Base-by-base conservation (phyloP, 2,113 vertebrate genomes). In the Hemibagrus wyckioides region DNA sequence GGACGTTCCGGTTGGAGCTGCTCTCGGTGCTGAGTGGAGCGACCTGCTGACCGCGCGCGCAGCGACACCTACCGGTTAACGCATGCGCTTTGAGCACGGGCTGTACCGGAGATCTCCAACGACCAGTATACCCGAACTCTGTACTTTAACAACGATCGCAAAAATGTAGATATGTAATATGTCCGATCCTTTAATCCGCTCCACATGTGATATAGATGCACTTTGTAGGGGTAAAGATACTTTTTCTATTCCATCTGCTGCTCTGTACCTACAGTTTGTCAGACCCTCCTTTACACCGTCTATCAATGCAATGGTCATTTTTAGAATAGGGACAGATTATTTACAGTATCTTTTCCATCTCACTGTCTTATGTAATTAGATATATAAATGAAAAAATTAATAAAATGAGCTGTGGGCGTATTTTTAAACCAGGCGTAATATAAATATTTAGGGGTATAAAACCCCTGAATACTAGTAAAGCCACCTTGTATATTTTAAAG, bases 51-150 rank as follows among this genome's bases (percentile, higher is more conserved):
- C 90, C 89, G 87, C 91, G 93, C 92, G 89, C 86, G 92, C 93
- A 95, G 95, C 93, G 95, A 93, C 95, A 94, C 91, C 94, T 90
- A 93, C 83, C 28, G 95, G 93, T 30, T 48, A 30, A 21, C 54
- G 50, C 23, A 33, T 52, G n/a, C 25, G 17, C 56, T 28, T 7
- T 67, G 48, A 3, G 44, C 7, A 23, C 33, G 65, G 4, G 17
- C 73, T 76, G 41, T 50, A 57, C 30, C 33, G 10, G 52, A 57
- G 33, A 33, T n/a, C 44, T 9, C 3, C 19, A 25, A 17, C 39
- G 44, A 44, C 17, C 52, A 36, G 79, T 19, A 33, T 17, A 30
- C 0, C 15, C 76, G 57, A 57, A 13, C 25, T 39, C 9, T 80
- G 79, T 25, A 6, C 30, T 39, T 25, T 6, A 13, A 57, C 30